A percentile compares a stretch with the other conserved stretches of the same genome.
phyloP scores from a whole-genome alignment of 2,797 vertebrate species.

The Pogonophryne albipinna region DNA sequence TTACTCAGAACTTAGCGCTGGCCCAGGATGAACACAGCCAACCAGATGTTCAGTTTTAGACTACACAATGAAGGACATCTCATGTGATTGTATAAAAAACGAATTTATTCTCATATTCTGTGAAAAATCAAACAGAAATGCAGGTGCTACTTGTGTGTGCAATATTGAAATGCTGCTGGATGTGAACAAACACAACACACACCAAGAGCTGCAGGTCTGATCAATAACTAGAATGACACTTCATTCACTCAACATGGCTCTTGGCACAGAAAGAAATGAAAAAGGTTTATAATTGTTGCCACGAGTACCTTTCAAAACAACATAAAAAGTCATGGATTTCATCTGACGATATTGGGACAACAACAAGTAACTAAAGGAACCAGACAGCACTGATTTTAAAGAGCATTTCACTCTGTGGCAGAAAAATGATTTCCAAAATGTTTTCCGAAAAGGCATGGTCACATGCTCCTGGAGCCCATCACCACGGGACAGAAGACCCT shows the following conservation, averaged over 20 bases:
- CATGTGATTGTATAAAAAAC: constrained; percentile 17
- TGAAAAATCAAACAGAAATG: constrained; percentile 44
- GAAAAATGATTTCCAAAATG: background rate
- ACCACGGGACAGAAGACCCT: background rate
- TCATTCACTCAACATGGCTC: background rate
- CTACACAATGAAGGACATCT: background rate
- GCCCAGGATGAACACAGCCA: too few species aligned
- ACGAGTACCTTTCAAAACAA: constrained; percentile 13
- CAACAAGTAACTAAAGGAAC: background rate
- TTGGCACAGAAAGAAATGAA: background rate
- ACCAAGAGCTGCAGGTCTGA: background rate
- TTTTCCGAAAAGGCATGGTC: background rate
- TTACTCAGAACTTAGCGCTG: too few species aligned
- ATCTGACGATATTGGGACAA: constrained; percentile 16
- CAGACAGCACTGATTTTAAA: background rate
- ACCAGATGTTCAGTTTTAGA: too few species aligned
- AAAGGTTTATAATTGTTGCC: too few species aligned
- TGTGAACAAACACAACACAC: background rate
- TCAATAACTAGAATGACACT: background rate
- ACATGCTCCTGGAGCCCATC: background rate
- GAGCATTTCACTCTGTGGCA: background rate
- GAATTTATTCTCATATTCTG: constrained; percentile 45
- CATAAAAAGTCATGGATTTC: background rate
- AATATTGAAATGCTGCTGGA: constrained; percentile 5
- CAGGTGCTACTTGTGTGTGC: background rate